A percentile compares a stretch with the other conserved stretches of the same genome.
These are phyloP conservation scores for Drosophila sp. DNA, from an alignment of 1,140 invertebrate species.

Conservation along the genomic window DNA sequence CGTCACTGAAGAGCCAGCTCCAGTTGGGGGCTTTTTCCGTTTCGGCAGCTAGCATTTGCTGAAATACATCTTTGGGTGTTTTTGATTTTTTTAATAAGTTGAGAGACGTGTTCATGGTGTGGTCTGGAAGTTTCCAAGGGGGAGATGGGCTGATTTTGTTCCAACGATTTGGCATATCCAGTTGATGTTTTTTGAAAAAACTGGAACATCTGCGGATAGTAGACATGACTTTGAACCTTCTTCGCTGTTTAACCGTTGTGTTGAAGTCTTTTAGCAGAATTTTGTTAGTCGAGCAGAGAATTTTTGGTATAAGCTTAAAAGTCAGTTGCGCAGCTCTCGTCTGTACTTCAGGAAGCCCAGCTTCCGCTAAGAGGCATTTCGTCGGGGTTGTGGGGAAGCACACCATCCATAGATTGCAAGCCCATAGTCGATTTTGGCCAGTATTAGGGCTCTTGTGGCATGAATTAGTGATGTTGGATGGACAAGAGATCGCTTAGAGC, in stretches of 20 bases:
- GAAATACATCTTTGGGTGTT: slow-evolving; percentile 5
- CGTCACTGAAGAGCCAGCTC: slow-evolving; percentile 6
- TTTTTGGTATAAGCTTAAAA: slow-evolving; percentile 10
- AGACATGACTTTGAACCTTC: slow-evolving; percentile 2
- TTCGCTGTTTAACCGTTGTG: slow-evolving; percentile 10
- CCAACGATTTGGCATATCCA: slow-evolving; percentile 1
- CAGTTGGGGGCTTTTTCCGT: slow-evolving; percentile 4
- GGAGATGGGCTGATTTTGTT: background rate
- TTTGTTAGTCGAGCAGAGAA: slow-evolving; percentile 11
- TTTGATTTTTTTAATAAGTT: background rate
- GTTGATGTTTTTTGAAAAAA: background rate
- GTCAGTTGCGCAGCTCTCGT: slow-evolving; percentile 4
- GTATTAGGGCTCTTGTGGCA: slow-evolving; percentile 23
- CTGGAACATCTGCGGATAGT: slow-evolving; percentile 5
- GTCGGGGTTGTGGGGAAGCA: slow-evolving; percentile 15
- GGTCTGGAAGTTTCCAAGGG: slow-evolving; percentile 1
- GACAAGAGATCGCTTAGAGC: slow-evolving; percentile 3
- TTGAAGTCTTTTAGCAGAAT: slow-evolving; percentile 10
- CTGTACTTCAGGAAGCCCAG: background rate
- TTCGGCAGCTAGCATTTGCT: slow-evolving; percentile 13
- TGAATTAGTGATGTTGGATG: slow-evolving; percentile 18
- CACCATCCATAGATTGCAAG: slow-evolving; percentile 28
- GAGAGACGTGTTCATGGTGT: slow-evolving; percentile 10
- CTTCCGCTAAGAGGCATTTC: slow-evolving; percentile 6
- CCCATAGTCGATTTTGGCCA: slow-evolving; percentile 23